phyloP scores from a whole-genome alignment of 2,113 vertebrate genomes.

The Microtus richardsoni region DNA sequence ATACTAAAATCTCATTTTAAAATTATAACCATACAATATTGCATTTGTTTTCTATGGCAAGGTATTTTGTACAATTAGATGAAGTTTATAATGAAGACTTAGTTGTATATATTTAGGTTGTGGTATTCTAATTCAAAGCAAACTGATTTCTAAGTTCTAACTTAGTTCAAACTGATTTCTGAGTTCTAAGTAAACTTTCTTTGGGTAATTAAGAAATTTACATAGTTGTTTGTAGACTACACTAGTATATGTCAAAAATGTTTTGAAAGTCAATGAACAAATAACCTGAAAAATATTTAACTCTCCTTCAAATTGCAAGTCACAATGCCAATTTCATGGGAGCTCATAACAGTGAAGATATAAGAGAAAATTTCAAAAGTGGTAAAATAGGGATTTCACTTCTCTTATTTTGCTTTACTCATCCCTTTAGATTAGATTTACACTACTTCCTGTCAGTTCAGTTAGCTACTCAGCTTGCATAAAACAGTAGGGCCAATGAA shows the following conservation, averaged over 20 bases:
- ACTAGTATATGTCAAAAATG: slow-evolving; percentile 43
- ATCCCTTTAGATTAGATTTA: neutral
- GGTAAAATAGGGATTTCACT: neutral
- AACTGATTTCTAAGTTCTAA: slow-evolving; percentile 82
- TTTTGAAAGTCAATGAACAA: slow-evolving; percentile 38
- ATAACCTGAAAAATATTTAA: slow-evolving; percentile 57
- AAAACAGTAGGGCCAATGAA: slow-evolving; percentile 48
- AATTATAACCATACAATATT: slow-evolving; percentile 74
- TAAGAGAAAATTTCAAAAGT: slow-evolving; percentile 41
- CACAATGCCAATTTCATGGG: slow-evolving; percentile 59
- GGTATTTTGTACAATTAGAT: slow-evolving; percentile 74
- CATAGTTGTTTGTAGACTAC: slow-evolving; percentile 76
- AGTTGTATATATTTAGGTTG: neutral
- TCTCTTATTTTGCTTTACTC: slow-evolving; percentile 27
- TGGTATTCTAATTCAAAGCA: slow-evolving; percentile 72
- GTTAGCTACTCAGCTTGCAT: neutral
- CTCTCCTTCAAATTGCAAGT: slow-evolving; percentile 60
- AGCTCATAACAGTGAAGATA: neutral
- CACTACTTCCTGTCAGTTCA: neutral
- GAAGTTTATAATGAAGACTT: slow-evolving; percentile 66
- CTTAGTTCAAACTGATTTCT: no score
- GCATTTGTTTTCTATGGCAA: slow-evolving; percentile 66
- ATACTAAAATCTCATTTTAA: slow-evolving; percentile 80
- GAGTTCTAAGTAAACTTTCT: slow-evolving; percentile 74
- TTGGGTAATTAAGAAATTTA: slow-evolving; percentile 81